These are phyloP conservation scores for Catagonus wagneri DNA, from an alignment of 2,113 vertebrate species.

Conservation along the genomic window DNA sequence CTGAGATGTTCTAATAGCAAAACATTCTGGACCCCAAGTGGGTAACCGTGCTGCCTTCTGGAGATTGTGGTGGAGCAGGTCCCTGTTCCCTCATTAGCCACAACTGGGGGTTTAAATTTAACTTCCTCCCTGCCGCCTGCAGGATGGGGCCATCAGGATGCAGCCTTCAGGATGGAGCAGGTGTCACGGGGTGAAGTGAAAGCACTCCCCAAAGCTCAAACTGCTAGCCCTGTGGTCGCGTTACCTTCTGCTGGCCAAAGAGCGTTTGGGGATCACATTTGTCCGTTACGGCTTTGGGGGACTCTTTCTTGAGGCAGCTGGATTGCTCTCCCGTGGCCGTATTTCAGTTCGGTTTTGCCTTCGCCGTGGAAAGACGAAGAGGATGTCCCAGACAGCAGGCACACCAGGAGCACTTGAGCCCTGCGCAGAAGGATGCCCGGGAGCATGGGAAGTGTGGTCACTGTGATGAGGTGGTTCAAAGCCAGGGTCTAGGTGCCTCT, in stretches of 20 bases:
- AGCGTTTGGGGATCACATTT: not conserved
- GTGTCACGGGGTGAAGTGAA: too few species aligned
- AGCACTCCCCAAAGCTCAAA: not conserved
- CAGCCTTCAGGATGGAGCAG: too few species aligned
- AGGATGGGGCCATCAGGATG: accelerated
- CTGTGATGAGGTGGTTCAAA: not conserved
- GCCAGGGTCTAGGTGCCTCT: too few species aligned
- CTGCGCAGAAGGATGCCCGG: too few species aligned
- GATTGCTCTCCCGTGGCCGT: not conserved
- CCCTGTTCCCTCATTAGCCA: not conserved
- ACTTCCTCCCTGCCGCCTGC: not conserved
- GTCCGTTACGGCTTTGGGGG: not conserved
- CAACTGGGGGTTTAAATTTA: not conserved
- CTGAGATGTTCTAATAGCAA: not conserved
- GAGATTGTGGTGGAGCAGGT: not conserved
- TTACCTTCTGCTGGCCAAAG: not conserved
- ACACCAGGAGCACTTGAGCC: too few species aligned
- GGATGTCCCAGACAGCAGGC: too few species aligned
- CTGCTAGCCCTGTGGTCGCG: not conserved
- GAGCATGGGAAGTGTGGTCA: too few species aligned
- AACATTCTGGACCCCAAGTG: not conserved
- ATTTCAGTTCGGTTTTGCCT: not conserved
- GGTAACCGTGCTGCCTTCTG: not conserved
- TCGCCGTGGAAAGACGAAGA: not conserved
- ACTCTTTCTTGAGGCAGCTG: not conserved